Conservation (phyloP, 2,113 vertebrate genomes). For the Chauna torquata region DNA sequence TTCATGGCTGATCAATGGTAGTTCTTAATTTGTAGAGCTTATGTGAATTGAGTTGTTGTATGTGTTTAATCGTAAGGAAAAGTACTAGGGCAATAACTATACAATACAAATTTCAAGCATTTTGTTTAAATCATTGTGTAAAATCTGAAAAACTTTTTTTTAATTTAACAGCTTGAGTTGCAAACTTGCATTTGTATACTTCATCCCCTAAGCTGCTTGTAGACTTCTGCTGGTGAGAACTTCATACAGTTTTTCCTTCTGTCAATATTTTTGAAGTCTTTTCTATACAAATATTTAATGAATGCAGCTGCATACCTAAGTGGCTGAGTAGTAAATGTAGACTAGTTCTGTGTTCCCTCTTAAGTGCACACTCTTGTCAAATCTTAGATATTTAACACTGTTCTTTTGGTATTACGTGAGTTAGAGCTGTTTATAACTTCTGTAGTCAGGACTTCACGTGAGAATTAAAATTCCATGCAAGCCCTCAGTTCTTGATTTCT, state of each 20-base stretch:
- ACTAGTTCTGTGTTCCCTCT: neutral
- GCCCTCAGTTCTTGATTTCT: neutral
- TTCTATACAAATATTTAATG: constrained; percentile 49
- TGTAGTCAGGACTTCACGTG: neutral
- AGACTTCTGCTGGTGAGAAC: neutral
- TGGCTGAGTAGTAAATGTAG: neutral
- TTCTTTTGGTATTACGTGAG: neutral
- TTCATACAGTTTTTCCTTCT: neutral
- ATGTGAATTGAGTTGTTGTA: neutral
- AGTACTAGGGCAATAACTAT: neutral
- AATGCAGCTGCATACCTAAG: constrained; percentile 19
- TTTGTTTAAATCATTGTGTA: neutral
- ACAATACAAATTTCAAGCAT: neutral
- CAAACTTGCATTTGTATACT: neutral
- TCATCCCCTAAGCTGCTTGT: neutral
- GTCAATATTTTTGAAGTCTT: constrained; percentile 20
- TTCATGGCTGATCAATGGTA: neutral
- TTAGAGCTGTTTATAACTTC: neutral
- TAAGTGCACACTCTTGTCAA: constrained; percentile 10
- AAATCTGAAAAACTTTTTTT: neutral
- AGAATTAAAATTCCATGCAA: neutral
- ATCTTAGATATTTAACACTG: neutral
- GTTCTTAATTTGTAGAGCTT: neutral
- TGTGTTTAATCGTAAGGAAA: neutral
- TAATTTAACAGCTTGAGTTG: neutral